Conservation (phyloP, 2,888 invertebrate species). For the Octonoba sinensis region DNA sequence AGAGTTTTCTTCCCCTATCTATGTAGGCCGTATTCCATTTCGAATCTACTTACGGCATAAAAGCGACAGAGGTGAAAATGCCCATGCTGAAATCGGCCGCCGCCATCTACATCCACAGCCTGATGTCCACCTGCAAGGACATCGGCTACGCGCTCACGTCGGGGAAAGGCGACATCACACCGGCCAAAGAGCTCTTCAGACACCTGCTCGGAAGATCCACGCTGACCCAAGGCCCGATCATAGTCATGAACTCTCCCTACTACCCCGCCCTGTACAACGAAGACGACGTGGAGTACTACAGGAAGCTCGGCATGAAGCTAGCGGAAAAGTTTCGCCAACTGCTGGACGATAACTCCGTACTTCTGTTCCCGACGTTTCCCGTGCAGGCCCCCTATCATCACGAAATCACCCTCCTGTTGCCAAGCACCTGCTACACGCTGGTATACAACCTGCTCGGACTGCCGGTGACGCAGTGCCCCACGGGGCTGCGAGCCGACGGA, state of each 20-base stretch:
- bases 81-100: background rate
- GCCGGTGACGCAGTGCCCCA: constrained; percentile 87
- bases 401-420: constrained; percentile 83
- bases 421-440: constrained; percentile 88
- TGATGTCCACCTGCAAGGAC: background rate
- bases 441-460: constrained; percentile 89
- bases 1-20: background rate
- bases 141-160: background rate
- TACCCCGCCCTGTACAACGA: background rate
- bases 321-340: constrained; percentile 5
- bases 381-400: constrained; percentile 89
- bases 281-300: background rate
- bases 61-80: constrained; percentile 2
- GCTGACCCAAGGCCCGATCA: background rate
- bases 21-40: constrained; percentile 18
- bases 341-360: constrained; percentile 73
- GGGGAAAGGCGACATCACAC: constrained; percentile 18
- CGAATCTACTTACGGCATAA: background rate
- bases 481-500: constrained; percentile 81
- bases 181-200: constrained; percentile 16
- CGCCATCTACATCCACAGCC: background rate
- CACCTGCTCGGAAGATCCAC: constrained; percentile 12
- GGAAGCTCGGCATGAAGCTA: background rate
- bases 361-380: constrained; percentile 91
- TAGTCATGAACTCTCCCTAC: background rate